These are phyloP conservation scores for Actenoides hombroni DNA, from an alignment of 2,113 vertebrate genomes.

Conservation along the genomic window DNA sequence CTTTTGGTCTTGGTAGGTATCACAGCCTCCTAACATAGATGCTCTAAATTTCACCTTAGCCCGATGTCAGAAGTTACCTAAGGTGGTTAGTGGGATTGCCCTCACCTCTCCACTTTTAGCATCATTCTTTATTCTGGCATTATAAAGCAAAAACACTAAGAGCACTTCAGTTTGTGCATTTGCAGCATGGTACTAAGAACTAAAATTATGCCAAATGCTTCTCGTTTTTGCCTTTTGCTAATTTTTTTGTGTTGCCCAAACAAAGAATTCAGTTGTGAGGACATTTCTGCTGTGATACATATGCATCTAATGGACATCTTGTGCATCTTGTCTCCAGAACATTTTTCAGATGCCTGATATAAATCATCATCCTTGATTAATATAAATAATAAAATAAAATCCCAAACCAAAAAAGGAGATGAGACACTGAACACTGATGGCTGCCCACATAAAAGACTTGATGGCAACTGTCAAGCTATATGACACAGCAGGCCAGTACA, in stretches of 20 bases:
- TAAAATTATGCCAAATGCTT: constrained; percentile 9
- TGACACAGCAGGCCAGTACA: neutral
- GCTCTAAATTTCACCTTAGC: neutral
- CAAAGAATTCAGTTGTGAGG: neutral
- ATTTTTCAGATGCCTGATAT: constrained; percentile 14
- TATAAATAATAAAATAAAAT: constrained; percentile 40
- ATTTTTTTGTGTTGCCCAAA: constrained; percentile 2
- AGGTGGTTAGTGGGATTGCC: neutral
- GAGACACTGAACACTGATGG: constrained; percentile 27
- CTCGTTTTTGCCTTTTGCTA: neutral
- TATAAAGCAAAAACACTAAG: neutral
- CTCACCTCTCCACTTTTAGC: neutral
- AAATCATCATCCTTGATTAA: constrained; percentile 40
- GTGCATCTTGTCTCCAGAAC: neutral
- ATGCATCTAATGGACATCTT: neutral
- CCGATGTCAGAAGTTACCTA: neutral
- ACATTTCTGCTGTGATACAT: constrained; percentile 2
- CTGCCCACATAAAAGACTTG: neutral
- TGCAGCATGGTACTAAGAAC: constrained; percentile 11
- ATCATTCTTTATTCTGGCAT: neutral
- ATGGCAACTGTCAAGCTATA: neutral
- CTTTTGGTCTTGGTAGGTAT: neutral
- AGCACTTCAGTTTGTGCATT: neutral
- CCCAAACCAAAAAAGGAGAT: constrained; percentile 56
- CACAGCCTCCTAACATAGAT: neutral